phyloP scores from a whole-genome alignment of 2,797 vertebrate species.

The Dicrostonyx torquatus region DNA sequence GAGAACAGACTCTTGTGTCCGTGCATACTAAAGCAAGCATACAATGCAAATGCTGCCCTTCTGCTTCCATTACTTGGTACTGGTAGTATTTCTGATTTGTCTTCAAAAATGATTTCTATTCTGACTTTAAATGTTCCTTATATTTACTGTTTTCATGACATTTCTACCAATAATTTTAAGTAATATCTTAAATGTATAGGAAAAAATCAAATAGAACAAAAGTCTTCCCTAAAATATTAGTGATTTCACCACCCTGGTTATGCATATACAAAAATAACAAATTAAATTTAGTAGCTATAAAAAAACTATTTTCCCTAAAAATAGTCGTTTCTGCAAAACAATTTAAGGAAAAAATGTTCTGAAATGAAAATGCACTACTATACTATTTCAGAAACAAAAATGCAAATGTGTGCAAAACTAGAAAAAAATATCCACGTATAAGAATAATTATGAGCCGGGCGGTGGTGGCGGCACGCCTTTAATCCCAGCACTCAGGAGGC shows the following conservation, averaged over 20 bases:
- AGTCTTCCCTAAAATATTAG: conserved; percentile 63
- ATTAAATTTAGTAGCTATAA: conserved; percentile 86
- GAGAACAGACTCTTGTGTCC: background rate
- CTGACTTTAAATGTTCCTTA: conserved; percentile 34
- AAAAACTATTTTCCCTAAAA: conserved; percentile 87
- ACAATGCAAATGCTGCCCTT: background rate
- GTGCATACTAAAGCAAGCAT: background rate
- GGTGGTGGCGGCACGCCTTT: too few species aligned
- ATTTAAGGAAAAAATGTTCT: conserved; percentile 76
- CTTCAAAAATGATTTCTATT: conserved; percentile 61
- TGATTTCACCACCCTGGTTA: conserved; percentile 76
- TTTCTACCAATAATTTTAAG: conserved; percentile 66
- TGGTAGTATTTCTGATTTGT: background rate
- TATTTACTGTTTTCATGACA: conserved; percentile 49
- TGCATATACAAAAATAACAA: conserved; percentile 87
- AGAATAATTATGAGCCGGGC: conserved; percentile 17
- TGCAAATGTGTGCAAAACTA: conserved; percentile 61
- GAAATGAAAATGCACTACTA: conserved; percentile 62
- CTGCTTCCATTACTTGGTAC: conserved; percentile 39
- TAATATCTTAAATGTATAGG: conserved; percentile 69
- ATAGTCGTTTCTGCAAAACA: conserved; percentile 83
- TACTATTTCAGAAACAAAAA: conserved; percentile 65
- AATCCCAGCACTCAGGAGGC: too few species aligned
- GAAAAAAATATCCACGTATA: conserved; percentile 64
- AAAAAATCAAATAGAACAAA: conserved; percentile 75